Evolutionary conservation across 1,140 invertebrate species (phyloP).

Genomic region (Hypothenemus hampei): DNA sequence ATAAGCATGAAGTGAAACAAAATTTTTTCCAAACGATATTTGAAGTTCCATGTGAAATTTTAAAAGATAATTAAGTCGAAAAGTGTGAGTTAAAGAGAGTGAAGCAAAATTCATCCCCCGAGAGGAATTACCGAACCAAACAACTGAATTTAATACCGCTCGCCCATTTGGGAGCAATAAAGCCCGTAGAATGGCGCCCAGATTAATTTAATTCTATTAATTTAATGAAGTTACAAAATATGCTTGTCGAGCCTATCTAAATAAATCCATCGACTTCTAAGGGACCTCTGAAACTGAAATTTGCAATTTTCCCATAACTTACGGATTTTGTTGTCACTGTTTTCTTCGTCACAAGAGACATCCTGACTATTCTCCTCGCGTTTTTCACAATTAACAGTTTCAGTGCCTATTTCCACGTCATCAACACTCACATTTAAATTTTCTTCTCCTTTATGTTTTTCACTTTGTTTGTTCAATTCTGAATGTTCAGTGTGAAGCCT

Average conservation of each 20-base stretch:
- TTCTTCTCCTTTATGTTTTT: slow-evolving; percentile 4
- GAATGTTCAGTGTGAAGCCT: slow-evolving; percentile 24
- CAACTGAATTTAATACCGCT: slow-evolving; percentile 26
- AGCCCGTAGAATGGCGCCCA: slow-evolving; percentile 23
- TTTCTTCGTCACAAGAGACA: slow-evolving; percentile 18
- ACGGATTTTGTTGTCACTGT: slow-evolving; percentile 28
- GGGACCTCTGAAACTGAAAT: too few relatives aligned
- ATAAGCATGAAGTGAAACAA: not conserved
- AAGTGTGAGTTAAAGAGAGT: slow-evolving; percentile 21
- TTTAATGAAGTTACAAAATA: slow-evolving; percentile 29
- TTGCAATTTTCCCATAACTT: too few relatives aligned
- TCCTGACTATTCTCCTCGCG: slow-evolving; percentile 29
- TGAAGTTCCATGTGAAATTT: not conserved
- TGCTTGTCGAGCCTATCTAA: slow-evolving; percentile 8
- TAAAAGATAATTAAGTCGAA: slow-evolving; percentile 20
- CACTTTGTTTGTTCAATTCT: slow-evolving; percentile 13
- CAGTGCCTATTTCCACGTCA: slow-evolving; percentile 38
- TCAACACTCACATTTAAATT: slow-evolving; percentile 20
- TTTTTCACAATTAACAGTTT: slow-evolving; percentile 34
- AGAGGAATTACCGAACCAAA: slow-evolving; percentile 27
- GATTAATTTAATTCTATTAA: slow-evolving; percentile 32
- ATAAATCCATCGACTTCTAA: slow-evolving; percentile 1
- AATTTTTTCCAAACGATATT: not conserved
- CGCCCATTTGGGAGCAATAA: slow-evolving; percentile 15
- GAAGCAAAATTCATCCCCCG: slow-evolving; percentile 19